Base-by-base conservation (phyloP, 2,888 invertebrate genomes). In the Tetragonula carbonaria region DNA sequence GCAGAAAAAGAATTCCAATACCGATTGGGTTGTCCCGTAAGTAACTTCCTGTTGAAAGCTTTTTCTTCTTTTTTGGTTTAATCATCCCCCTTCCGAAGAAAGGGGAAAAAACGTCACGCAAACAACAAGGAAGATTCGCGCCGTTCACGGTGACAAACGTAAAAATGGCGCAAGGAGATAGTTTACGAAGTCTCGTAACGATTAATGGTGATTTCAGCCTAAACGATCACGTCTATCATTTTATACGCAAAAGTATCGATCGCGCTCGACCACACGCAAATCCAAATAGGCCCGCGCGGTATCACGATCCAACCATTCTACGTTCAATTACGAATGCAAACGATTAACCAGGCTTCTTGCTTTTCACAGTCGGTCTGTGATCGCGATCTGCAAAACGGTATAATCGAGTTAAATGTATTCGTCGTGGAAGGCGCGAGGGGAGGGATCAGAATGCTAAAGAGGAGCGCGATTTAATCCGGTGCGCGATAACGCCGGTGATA, bases 401-500 rank as follows among this genome's bases (percentile, higher is more conserved):
- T 65, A 74, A 74, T 23, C 65, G 65, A n/a, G 74, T 53, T 38
- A 81, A 82, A 82, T 72, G 62, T 81, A 81, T n/a, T 23, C 62
- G 62, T 18, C 1, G 23, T 62, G 28, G 62, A 62, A 62, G 62
- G 18, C 62, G 62, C 57, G 33, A n/a, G 57, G n/a, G 23, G 8
- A 8, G 45, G 45, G 45, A 45, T 45, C 18, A 23, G 62, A 62
- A 83, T 71, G 78, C 67, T 80, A 84, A 84, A 84, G 75, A 78
- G 78, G 70, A 78, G 68, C 74, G 65, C 59, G 74, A 76, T 78
- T 86, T 82, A 82, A 74, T 85, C 68, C 67, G 6, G 28, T 5
- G 33, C 14, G n/a, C 57, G 85, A 81, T 86, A 85, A 85, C 74
- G 68, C 59, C 65, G 72, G 81, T 85, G 86, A 88, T 86, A 78